phyloP scores from a whole-genome alignment of 2,113 vertebrate species.

The Cheirogaleus medius region DNA sequence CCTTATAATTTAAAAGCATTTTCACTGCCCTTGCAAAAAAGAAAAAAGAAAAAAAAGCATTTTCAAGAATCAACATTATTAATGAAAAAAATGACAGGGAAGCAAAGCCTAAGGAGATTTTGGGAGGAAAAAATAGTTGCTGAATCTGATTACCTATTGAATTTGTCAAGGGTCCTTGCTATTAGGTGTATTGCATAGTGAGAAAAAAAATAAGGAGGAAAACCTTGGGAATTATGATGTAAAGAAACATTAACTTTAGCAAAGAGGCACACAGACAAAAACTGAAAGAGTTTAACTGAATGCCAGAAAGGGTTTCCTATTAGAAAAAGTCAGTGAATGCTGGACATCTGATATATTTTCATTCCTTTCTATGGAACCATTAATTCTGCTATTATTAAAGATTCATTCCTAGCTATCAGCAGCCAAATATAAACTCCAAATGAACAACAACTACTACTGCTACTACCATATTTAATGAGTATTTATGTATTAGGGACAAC shows the following conservation, averaged over 20 bases:
- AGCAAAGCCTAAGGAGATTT: not conserved
- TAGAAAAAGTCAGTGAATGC: not conserved
- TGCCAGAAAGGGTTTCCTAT: not conserved
- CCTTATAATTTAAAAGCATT: not conserved
- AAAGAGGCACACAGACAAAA: not conserved
- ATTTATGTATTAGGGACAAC: not conserved
- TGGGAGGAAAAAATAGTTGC: not conserved
- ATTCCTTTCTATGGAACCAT: not conserved
- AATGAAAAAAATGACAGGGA: conserved; percentile 26
- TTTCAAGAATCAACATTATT: conserved; percentile 33
- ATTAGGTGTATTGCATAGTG: not conserved
- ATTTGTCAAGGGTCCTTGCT: not conserved
- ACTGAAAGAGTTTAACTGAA: not conserved
- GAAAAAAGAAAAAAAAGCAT: not conserved
- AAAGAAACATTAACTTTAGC: not conserved
- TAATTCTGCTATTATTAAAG: not conserved
- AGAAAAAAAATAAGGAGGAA: not conserved
- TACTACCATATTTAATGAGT: not conserved
- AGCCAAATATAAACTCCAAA: not conserved
- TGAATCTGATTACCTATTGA: not conserved
- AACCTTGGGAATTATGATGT: not conserved
- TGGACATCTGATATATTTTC: not conserved
- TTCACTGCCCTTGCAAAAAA: not conserved
- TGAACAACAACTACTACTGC: not conserved
- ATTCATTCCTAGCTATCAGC: not conserved